Percentiles rank a stretch among this genome's conserved stretches.
These are phyloP conservation scores for Drosophila teissieri DNA, from an alignment of 1,140 invertebrate genomes.

Conservation along the genomic window DNA sequence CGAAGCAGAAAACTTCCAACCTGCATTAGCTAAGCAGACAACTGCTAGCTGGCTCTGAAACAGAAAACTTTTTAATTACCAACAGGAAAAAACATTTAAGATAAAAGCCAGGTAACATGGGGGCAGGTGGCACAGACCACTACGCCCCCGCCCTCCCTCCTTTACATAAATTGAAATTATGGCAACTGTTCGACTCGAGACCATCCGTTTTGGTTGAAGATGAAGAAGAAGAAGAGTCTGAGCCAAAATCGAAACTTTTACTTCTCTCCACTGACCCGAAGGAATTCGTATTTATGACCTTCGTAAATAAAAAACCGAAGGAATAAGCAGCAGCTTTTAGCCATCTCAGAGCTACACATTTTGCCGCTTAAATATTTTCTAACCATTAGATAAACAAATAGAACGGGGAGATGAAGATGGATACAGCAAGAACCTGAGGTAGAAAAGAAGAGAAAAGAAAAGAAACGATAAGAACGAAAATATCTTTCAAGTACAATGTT, in stretches of 20 bases:
- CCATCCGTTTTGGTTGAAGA: conserved; percentile 30
- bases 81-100: conserved; percentile 64
- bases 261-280: conserved; percentile 32
- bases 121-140: background rate
- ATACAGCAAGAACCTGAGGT: background rate
- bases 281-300: conserved; percentile 67
- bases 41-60: conserved; percentile 11
- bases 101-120: conserved; percentile 35
- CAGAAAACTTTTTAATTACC: conserved; percentile 64
- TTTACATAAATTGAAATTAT: conserved; percentile 79
- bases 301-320: conserved; percentile 54
- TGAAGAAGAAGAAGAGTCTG: conserved; percentile 15
- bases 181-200: conserved; percentile 53
- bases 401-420: background rate
- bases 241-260: conserved; percentile 27
- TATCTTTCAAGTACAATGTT: conserved; percentile 84
- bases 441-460: background rate
- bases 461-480: conserved; percentile 57
- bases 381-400: conserved; percentile 83
- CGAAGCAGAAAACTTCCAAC: conserved; percentile 30
- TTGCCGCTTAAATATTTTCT: conserved; percentile 82
- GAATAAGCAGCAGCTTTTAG: conserved; percentile 59
- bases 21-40: conserved; percentile 70
- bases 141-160: background rate
- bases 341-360: conserved; percentile 61